These are phyloP conservation scores for Andrena dorsata DNA, from an alignment of 2,888 invertebrate genomes.

Conservation along the genomic window DNA sequence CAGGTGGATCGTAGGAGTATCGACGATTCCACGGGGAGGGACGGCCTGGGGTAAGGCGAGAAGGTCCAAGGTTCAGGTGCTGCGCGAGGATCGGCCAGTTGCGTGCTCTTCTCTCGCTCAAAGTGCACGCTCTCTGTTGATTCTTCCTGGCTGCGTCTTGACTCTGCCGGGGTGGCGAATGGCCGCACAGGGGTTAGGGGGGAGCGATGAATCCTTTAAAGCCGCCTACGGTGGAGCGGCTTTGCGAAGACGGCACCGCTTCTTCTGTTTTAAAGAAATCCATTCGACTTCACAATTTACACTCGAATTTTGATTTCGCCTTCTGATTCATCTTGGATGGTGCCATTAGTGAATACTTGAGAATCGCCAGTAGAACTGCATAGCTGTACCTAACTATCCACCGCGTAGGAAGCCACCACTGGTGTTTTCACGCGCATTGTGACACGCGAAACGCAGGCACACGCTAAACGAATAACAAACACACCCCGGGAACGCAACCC, in stretches of 20 bases:
- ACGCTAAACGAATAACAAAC: conserved; percentile 45
- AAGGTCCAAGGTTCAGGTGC: conserved; percentile 63
- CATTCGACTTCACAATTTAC: too few relatives aligned
- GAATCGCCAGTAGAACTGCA: background rate
- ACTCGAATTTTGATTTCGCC: too few relatives aligned
- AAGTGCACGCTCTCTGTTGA: conserved; percentile 10
- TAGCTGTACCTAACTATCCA: background rate
- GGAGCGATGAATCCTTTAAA: conserved; percentile 17
- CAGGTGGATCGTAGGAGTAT: conserved; percentile 80
- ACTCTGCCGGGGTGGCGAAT: background rate
- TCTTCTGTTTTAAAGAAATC: background rate
- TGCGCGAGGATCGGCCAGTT: conserved; percentile 27
- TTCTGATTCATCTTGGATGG: too few relatives aligned
- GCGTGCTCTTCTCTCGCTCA: conserved; percentile 40
- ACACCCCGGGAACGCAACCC: conserved; percentile 2
- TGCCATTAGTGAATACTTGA: background rate
- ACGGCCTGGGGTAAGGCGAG: conserved; percentile 64
- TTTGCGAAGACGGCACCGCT: conserved; percentile 20
- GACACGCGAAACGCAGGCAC: conserved; percentile 14
- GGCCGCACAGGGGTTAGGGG: background rate
- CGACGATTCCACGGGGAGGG: conserved; percentile 58
- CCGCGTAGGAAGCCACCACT: background rate
- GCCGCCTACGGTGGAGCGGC: conserved; percentile 1
- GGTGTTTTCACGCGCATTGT: conserved; percentile 27
- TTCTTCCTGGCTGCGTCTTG: conserved; percentile 20